These are phyloP conservation scores for Drosophila diplacantha DNA, from an alignment of 2,888 invertebrate species.

Conservation along the genomic window DNA sequence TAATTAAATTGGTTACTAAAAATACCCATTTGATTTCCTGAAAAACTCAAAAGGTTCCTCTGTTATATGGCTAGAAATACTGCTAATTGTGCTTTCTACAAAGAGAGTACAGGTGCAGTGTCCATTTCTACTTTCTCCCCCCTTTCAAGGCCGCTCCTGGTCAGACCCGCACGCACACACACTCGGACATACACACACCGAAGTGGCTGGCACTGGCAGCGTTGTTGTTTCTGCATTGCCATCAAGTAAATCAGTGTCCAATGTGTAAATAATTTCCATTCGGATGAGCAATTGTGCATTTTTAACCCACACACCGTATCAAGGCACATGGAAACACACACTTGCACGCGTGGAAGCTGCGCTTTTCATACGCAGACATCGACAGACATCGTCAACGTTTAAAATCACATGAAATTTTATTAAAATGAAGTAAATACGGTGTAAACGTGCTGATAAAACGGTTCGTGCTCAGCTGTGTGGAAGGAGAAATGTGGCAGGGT, in stretches of 20 bases:
- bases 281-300: constrained; percentile 76
- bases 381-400: constrained; percentile 60
- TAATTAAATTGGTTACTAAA: neutral
- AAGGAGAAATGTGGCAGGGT: constrained; percentile 44
- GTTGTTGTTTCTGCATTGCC: constrained; percentile 44
- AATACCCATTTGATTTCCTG: neutral
- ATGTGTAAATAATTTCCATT: constrained; percentile 77
- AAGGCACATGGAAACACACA: constrained; percentile 7
- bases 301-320: constrained; percentile 49
- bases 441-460: constrained; percentile 77
- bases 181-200: neutral
- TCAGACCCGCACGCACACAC: constrained; percentile 18
- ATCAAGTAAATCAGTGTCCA: constrained; percentile 73
- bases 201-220: constrained; percentile 59
- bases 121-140: neutral
- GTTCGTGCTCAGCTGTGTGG: constrained; percentile 69
- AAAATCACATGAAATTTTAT: constrained; percentile 75
- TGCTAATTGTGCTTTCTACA: too few relatives aligned
- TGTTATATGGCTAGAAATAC: neutral
- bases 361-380: constrained; percentile 67
- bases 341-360: constrained; percentile 26
- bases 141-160: constrained; percentile 24
- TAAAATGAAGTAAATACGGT: constrained; percentile 77
- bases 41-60: too few relatives aligned
- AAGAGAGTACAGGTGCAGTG: neutral